Conservation (phyloP, 2,113 vertebrate species). For the Tonatia bakeri region DNA sequence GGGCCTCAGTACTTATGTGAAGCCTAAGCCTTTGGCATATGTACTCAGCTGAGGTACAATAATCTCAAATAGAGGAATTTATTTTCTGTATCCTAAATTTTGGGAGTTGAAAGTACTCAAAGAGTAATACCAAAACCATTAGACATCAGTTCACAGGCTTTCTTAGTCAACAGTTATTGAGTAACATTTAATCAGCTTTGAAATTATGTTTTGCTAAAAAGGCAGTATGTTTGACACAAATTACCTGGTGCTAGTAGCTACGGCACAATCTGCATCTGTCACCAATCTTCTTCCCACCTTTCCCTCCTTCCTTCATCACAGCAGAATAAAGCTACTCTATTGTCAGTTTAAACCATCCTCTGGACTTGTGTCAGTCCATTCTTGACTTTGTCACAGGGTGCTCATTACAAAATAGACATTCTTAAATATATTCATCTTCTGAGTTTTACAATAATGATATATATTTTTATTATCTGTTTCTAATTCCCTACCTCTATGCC, state of each 20-base stretch:
- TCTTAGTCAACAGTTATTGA: conserved; percentile 2
- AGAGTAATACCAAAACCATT: neutral
- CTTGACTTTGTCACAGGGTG: conserved; percentile 13
- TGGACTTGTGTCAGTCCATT: neutral
- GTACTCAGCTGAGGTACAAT: neutral
- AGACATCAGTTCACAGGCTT: neutral
- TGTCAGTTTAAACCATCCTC: neutral
- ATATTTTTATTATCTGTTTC: conserved; percentile 8
- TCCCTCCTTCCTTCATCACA: neutral
- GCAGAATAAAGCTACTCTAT: neutral
- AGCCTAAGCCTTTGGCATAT: neutral
- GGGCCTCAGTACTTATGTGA: conserved; percentile 9
- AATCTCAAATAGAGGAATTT: conserved; percentile 22
- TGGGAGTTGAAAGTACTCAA: neutral
- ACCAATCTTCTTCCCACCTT: neutral
- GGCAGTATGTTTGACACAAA: conserved; percentile 17
- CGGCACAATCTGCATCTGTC: neutral
- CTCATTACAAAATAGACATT: conserved; percentile 1
- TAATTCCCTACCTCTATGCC: neutral
- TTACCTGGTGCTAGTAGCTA: neutral
- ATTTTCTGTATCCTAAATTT: neutral
- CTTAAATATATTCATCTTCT: neutral
- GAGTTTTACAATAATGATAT: neutral
- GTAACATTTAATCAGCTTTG: conserved; percentile 8
- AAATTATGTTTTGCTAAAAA: conserved; percentile 45